These are phyloP conservation scores for Beroe forskalii DNA, from an alignment of 37 sponge, comb jelly and placozoan genomes.

Conservation along the genomic window DNA sequence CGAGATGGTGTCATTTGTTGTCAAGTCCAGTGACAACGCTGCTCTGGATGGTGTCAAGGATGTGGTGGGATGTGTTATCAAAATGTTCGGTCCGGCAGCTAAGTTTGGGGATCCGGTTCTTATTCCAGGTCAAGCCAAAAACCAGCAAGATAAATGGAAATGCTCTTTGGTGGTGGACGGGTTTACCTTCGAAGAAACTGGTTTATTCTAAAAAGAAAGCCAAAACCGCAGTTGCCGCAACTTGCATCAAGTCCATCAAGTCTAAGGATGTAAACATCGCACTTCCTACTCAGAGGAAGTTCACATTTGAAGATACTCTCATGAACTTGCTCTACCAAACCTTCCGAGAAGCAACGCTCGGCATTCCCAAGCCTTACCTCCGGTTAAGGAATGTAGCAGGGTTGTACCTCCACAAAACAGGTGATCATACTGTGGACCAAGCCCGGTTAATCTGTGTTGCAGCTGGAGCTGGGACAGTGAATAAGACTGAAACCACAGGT, in stretches of 20 bases:
- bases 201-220: not conserved
- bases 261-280: not conserved
- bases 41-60: not conserved
- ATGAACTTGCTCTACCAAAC: not conserved
- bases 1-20: not conserved
- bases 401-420: not conserved
- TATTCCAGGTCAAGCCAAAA: too few relatives aligned
- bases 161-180: not conserved
- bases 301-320: not conserved
- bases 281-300: not conserved
- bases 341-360: not conserved
- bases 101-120: not conserved
- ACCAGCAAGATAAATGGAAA: too few relatives aligned
- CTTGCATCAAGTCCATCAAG: not conserved
- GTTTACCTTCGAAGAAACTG: not conserved
- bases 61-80: not conserved
- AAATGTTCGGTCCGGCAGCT: conserved; percentile 9
- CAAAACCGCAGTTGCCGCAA: not conserved
- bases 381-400: not conserved
- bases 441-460: not conserved
- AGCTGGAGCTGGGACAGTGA: not conserved
- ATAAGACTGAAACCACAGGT: not conserved
- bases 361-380: not conserved
- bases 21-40: not conserved
- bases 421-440: not conserved